Evolutionary conservation across 1,140 invertebrate species (phyloP), one percentile per base, ranked within the genome.

Genomic region (Aphis gossypii): DNA sequence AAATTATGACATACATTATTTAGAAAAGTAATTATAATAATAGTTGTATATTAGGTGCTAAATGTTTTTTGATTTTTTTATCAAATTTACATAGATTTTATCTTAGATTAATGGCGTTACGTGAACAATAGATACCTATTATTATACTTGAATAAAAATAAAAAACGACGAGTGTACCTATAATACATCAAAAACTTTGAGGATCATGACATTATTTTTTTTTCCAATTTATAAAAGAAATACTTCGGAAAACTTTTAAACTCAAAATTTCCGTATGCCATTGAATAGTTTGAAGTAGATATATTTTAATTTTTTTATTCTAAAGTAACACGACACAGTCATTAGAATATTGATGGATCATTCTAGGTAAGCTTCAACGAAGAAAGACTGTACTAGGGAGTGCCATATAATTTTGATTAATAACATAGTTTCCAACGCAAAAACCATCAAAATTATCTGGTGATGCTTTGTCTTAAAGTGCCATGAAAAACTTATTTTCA

Each of bases 391-490:
- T 35, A n/a, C 30, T 44, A 25, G 11, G 46, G 3, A 35, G 44
- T 88, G 46, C n/a, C 46, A 60, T 44, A 68, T 44, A 68, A 68
- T 68, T 90, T 60, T 90, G 54, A 90, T 90, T 90, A 60, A 90
- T 68, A 30, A 90, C 38, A 60, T 5, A n/a, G 60, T 76, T 25
- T 25, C 23, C 18, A 18, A 60, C 56, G 20, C 14, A 14, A 60
- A 90, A 68, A 68, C 51, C 35, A 56, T 89, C 35, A 56, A 41
- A 89, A 51, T 48, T 46, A 87, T 87, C 86, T 48, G 86, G 5
- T 9, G 35, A 89, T 35, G n/a, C 51, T 56, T 54, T 56, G 46
- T 89, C 48, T 54, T 38, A 25, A 41, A 89, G 56, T 38, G 21
- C 23, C 21, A 35, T 23, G 21, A 21, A 41, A 56, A 89, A 89